Base-by-base conservation (phyloP, 2,113 vertebrate species). In the Rhineura floridana region DNA sequence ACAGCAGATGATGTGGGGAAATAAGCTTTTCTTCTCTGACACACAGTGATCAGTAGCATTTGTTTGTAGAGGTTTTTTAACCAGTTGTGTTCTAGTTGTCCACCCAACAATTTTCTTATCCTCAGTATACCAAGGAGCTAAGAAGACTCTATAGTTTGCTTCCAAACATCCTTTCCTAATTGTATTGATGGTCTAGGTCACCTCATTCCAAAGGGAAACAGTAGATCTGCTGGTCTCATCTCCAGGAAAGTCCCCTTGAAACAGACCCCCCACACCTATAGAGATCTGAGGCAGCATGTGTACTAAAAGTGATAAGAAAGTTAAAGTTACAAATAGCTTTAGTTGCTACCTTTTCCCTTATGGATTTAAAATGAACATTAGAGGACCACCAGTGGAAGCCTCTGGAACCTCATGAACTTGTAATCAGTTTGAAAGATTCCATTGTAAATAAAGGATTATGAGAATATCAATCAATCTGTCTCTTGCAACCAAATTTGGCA, bases 401-500 rank as follows among this genome's bases (percentile, higher is more conserved):
- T 89, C 86, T 86, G 82, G 89, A 75, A 70, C 46, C 89, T 9
- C 30, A 0, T 28, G 23, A 88, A 62, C 2, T 84, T 8, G 89
- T 90, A 91, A 89, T 86, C 81, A 82, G 89, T 91, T 88, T 12
- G 81, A 81, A 13, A 5, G 62, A 87, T 78, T 84, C 59, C 84
- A 85, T 83, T 87, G 30, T 42, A 90, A 90, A 86, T 86, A 25
- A 0, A 73, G 2, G 11, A 67, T 2, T 1, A 3, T 33, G 28
- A 76, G 7, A 73, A 4, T 13, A 0, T 81, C 44, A 67, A 11
- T 3, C 70, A 52, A 85, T 21, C 55, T 21, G 62, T 86, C 0
- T 44, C 11, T 65, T 42, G 52, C 0, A 39, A 9, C 78, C 91
- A 28, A 83, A 89, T 73, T 88, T 10, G 63, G 15, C 46, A 75